phyloP scores from a whole-genome alignment of 2,888 invertebrate species.

The Morpho deidamia region DNA sequence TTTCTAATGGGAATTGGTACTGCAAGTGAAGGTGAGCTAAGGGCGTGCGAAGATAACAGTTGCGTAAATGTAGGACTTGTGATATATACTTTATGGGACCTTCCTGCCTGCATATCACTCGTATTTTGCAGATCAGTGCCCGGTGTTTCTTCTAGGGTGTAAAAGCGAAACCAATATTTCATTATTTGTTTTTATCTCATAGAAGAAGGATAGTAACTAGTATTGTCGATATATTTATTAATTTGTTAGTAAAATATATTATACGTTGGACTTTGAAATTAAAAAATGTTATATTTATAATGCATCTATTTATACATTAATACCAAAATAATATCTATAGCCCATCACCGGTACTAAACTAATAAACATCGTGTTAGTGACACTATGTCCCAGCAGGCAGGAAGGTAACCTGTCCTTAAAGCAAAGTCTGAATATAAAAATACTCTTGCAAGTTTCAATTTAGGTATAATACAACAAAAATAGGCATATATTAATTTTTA shows the following conservation, averaged over 20 bases:
- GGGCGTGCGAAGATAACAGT: constrained; percentile 61
- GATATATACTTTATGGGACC: constrained; percentile 75
- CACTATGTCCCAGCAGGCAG: constrained; percentile 75
- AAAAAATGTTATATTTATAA: constrained; percentile 47
- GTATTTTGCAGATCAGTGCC: constrained; percentile 74
- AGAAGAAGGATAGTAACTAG: constrained; percentile 18
- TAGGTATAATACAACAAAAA: constrained; percentile 19
- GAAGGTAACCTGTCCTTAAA: constrained; percentile 78
- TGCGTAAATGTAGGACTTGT: constrained; percentile 60
- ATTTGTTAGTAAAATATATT: constrained; percentile 28
- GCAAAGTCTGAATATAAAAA: constrained; percentile 72
- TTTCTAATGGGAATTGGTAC: constrained; percentile 25
- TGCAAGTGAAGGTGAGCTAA: constrained; percentile 39
- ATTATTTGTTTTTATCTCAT: constrained; percentile 42
- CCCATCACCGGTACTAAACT: constrained; percentile 64
- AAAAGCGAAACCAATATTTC: constrained; percentile 72
- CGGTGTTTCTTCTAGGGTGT: constrained; percentile 76
- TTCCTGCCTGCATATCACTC: constrained; percentile 82
- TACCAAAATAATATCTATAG: constrained; percentile 40
- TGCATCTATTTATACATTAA: constrained; percentile 50
- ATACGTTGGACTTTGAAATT: constrained; percentile 42
- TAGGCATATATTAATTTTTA: background rate
- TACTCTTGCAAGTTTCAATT: constrained; percentile 20
- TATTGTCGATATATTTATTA: constrained; percentile 16
- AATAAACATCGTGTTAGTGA: constrained; percentile 62